Percentiles rank a stretch among this genome's conserved stretches.
These are phyloP conservation scores for Phorcus lineatus DNA, from an alignment of 2,888 invertebrate species.

Conservation along the genomic window DNA sequence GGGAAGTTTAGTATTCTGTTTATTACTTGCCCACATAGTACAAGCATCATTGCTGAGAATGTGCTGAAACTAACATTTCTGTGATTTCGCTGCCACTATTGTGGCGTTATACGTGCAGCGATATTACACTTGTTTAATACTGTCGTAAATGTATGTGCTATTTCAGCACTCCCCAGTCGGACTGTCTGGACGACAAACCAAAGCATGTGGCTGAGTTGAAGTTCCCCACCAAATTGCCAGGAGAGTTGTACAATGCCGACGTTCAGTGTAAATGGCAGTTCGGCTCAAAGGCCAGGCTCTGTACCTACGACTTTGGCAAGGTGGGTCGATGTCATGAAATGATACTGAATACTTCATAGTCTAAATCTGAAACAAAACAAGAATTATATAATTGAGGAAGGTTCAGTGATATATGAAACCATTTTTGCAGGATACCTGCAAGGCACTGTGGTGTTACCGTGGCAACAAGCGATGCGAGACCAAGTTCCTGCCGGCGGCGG, in stretches of 20 bases:
- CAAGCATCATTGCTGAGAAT: no score
- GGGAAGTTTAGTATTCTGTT: no score
- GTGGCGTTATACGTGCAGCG: no score
- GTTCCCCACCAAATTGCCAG: constrained; percentile 64
- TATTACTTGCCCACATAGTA: no score
- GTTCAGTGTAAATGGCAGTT: constrained; percentile 68
- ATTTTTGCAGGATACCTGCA: constrained; percentile 62
- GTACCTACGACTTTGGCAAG: constrained; percentile 70
- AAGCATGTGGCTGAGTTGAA: constrained; percentile 62
- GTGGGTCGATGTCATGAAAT: constrained; percentile 37
- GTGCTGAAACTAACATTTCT: no score
- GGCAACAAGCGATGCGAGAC: constrained; percentile 70
- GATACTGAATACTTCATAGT: no score
- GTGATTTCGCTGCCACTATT: no score
- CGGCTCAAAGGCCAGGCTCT: constrained; percentile 62
- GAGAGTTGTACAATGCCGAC: constrained; percentile 63
- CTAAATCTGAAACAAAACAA: no score
- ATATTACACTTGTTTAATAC: no score
- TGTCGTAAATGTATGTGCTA: no score
- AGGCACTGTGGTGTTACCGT: constrained; percentile 69
- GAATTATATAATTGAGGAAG: no score
- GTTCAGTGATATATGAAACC: no score
- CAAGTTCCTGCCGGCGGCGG: constrained; percentile 71
- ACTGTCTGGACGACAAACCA: constrained; percentile 59
- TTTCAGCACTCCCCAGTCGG: constrained; percentile 59